These are phyloP conservation scores for Clivina fossor DNA, from an alignment of 2,888 invertebrate genomes.

Conservation along the genomic window DNA sequence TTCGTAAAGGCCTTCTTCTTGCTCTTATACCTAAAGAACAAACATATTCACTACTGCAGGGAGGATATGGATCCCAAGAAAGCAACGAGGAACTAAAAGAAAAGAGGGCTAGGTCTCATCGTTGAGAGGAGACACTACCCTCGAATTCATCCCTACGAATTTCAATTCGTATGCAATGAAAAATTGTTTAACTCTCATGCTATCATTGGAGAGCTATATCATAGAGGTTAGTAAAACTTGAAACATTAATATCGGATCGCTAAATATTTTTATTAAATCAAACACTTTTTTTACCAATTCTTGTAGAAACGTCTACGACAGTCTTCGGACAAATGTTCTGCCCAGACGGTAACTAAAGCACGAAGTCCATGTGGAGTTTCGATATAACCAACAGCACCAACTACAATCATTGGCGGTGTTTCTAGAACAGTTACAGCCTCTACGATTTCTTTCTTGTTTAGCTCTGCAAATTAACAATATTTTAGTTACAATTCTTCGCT, in stretches of 20 bases:
- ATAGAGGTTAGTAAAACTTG: too few species aligned
- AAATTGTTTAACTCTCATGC: constrained; percentile 63
- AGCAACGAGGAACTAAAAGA: constrained; percentile 42
- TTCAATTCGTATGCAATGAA: constrained; percentile 35
- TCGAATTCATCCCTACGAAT: constrained; percentile 45
- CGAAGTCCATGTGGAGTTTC: constrained; percentile 97
- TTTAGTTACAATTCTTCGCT: too few species aligned
- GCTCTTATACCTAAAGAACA: constrained; percentile 99
- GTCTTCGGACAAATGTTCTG: constrained; percentile 98
- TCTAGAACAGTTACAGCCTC: constrained; percentile 98
- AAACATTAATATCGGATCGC: too few species aligned
- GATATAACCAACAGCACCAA: constrained; percentile 98
- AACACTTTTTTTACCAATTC: constrained; percentile 99
- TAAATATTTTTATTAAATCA: too few species aligned
- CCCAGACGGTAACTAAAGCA: constrained; percentile 95
- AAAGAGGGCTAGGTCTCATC: constrained; percentile 68
- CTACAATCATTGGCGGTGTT: constrained; percentile 97
- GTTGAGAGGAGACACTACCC: constrained; percentile 68
- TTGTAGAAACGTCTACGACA: constrained; percentile 99
- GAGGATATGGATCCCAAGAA: too few species aligned
- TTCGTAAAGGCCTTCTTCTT: constrained; percentile 99
- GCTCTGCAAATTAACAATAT: too few species aligned
- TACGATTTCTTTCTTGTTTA: constrained; percentile 99
- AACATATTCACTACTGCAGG: too few species aligned
- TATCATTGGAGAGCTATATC: constrained; percentile 67